Conservation (phyloP, 2,113 vertebrate species). For the Pygoscelis adeliae region DNA sequence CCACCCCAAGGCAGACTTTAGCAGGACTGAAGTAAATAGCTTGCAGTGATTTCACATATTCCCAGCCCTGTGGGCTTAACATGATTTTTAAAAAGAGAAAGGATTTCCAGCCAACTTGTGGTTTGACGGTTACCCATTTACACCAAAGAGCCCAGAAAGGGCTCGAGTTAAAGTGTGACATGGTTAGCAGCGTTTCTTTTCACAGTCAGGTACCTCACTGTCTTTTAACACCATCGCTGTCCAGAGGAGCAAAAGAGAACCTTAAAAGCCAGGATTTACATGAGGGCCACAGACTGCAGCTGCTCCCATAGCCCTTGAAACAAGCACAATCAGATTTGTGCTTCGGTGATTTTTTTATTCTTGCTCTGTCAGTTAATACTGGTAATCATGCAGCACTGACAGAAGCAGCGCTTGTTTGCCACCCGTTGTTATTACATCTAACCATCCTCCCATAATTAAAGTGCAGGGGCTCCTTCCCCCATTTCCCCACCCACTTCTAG, state of each 20-base stretch:
- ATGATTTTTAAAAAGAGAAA: neutral
- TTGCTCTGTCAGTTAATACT: neutral
- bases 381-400: neutral
- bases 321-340: neutral
- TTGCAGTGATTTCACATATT: neutral
- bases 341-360: neutral
- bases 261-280: neutral
- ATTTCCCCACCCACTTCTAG: neutral
- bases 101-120: neutral
- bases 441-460: neutral
- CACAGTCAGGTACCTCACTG: neutral
- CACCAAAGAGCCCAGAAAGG: neutral
- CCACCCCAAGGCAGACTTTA: neutral
- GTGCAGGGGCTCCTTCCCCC: neutral
- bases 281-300: neutral
- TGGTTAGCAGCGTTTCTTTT: neutral
- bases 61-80: neutral
- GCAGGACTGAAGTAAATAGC: neutral
- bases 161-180: neutral
- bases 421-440: neutral
- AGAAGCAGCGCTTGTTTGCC: neutral
- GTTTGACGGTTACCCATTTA: neutral
- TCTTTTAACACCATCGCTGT: neutral
- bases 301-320: neutral
- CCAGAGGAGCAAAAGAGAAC: neutral